Evolutionary conservation across 2,113 vertebrate species (phyloP).

Genomic region (Cariama cristata): DNA sequence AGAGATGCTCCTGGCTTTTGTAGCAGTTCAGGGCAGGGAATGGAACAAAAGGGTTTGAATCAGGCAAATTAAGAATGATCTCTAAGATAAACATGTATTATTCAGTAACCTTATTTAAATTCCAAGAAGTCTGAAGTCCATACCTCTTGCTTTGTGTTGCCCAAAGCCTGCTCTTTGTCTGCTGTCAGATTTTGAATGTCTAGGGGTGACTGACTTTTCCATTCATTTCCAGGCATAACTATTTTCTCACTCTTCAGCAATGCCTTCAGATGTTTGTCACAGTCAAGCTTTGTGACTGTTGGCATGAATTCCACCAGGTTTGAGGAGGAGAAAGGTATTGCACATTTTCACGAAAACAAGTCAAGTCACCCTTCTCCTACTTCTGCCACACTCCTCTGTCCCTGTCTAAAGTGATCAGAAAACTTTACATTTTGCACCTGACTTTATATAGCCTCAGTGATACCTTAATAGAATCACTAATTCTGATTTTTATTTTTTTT

Average conservation of each 20-base stretch:
- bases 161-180: conserved; percentile 24
- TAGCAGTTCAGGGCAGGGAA: not conserved
- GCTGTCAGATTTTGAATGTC: not conserved
- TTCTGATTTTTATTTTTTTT: not conserved
- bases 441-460: not conserved
- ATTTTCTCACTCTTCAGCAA: not conserved
- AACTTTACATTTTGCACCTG: not conserved
- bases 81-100: conserved; percentile 37
- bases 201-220: not conserved
- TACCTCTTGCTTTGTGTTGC: not conserved
- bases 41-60: not conserved
- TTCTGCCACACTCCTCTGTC: not conserved
- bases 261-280: not conserved
- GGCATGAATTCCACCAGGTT: not conserved
- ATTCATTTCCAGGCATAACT: not conserved
- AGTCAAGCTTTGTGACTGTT: not conserved
- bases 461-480: not conserved
- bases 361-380: not conserved
- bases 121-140: conserved; percentile 1
- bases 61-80: conserved; percentile 27
- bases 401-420: not conserved
- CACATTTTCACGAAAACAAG: not conserved
- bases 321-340: not conserved
- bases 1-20: not conserved
- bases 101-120: conserved; percentile 31